These are phyloP conservation scores for Micrasema longulum DNA, from an alignment of 1,140 invertebrate genomes.

Conservation along the genomic window DNA sequence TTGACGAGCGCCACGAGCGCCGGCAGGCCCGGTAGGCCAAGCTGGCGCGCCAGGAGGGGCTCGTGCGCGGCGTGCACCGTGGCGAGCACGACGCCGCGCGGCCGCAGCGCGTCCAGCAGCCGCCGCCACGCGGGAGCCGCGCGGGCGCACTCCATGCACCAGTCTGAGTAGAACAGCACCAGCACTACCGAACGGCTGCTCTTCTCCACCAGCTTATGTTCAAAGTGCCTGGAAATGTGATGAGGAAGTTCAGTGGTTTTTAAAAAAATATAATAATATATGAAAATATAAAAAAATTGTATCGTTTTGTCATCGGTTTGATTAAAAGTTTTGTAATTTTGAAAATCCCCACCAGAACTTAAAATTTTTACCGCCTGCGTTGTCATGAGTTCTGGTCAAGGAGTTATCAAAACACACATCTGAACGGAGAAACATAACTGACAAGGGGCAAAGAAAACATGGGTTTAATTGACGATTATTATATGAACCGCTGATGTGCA, in stretches of 20 bases:
- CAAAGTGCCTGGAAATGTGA: slow-evolving; percentile 81
- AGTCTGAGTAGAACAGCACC: slow-evolving; percentile 91
- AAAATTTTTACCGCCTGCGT: too few relatives aligned
- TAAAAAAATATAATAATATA: not conserved
- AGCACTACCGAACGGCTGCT: slow-evolving; percentile 84
- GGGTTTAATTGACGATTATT: too few relatives aligned
- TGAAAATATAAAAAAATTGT: too few relatives aligned
- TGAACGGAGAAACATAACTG: too few relatives aligned
- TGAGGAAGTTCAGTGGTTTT: too few relatives aligned
- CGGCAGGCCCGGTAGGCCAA: slow-evolving; percentile 85
- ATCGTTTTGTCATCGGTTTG: too few relatives aligned
- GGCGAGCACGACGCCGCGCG: slow-evolving; percentile 77
- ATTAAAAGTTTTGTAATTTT: too few relatives aligned
- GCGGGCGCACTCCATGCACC: slow-evolving; percentile 91
- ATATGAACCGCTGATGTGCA: too few relatives aligned
- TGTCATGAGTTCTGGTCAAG: too few relatives aligned
- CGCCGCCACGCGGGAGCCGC: slow-evolving; percentile 85
- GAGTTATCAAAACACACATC: too few relatives aligned
- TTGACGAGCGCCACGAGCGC: slow-evolving; percentile 85
- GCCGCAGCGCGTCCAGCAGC: slow-evolving; percentile 86
- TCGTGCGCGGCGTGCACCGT: slow-evolving; percentile 90
- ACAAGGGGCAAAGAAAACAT: too few relatives aligned
- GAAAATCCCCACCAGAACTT: too few relatives aligned
- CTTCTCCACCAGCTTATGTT: slow-evolving; percentile 86
- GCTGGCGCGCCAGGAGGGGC: slow-evolving; percentile 76